Evolutionary conservation across 64 coral and sea anemone species (phyloP).

Genomic region (Anthopleura sola): DNA sequence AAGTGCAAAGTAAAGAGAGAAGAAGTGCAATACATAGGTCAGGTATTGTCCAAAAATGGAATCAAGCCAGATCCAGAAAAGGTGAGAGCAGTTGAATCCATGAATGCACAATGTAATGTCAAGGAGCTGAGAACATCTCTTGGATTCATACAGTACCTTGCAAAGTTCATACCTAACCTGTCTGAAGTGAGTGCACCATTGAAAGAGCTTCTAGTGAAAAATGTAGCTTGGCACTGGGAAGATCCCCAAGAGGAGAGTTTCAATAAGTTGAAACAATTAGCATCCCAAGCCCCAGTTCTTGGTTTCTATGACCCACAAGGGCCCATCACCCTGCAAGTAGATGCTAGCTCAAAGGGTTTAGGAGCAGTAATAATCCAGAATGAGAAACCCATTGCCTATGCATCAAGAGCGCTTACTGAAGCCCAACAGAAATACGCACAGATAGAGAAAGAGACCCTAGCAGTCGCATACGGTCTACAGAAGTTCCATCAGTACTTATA

Average conservation of each 20-base stretch:
- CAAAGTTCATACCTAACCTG: conserved; percentile 39
- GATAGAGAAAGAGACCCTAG: conserved; percentile 17
- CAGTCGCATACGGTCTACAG: conserved; percentile 33
- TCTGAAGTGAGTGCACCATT: conserved; percentile 27
- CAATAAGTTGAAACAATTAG: conserved; percentile 22
- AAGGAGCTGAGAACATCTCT: too few species aligned
- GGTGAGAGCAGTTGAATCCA: too few species aligned
- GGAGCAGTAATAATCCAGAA: conserved; percentile 39
- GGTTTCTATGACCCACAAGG: conserved; percentile 35
- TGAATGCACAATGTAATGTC: too few species aligned
- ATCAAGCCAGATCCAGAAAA: too few species aligned
- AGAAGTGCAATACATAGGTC: too few species aligned
- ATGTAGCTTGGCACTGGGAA: conserved; percentile 36
- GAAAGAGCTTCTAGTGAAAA: conserved; percentile 30
- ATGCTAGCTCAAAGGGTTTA: conserved; percentile 35
- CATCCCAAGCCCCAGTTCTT: conserved; percentile 15
- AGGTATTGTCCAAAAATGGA: too few species aligned
- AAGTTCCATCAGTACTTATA: conserved; percentile 51
- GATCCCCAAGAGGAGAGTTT: conserved; percentile 32
- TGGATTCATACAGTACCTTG: conserved; percentile 30
- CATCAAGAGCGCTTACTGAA: not conserved
- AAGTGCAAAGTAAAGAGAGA: too few species aligned
- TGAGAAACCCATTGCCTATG: conserved; percentile 32
- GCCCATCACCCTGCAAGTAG: conserved; percentile 15
- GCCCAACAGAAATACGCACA: conserved; percentile 42